Evolutionary conservation across 2,888 invertebrate genomes (phyloP).

Genomic region (Linyphia triangularis): DNA sequence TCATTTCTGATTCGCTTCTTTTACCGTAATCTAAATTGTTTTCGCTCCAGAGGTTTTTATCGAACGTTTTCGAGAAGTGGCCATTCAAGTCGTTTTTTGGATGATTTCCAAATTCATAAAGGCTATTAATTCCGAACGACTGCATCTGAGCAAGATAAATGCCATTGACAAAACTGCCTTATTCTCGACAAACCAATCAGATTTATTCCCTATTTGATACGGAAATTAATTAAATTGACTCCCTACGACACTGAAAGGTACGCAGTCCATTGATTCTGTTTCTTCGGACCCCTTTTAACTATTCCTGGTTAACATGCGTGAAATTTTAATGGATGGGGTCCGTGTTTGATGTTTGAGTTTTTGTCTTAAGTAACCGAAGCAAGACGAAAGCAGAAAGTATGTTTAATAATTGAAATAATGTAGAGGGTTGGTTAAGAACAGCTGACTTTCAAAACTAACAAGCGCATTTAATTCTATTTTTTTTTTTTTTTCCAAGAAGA

Average conservation of each 20-base stretch:
- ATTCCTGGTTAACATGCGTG: background rate
- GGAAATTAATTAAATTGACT: slow-evolving; percentile 3
- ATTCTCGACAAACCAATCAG: slow-evolving; percentile 29
- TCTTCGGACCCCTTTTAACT: background rate
- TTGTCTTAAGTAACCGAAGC: background rate
- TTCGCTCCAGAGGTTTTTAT: slow-evolving; percentile 55
- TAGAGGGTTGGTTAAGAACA: too few relatives aligned
- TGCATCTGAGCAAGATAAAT: slow-evolving; percentile 56
- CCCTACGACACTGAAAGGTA: too few relatives aligned
- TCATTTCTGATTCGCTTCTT: slow-evolving; percentile 52
- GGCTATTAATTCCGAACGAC: slow-evolving; percentile 44
- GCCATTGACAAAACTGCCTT: slow-evolving; percentile 42
- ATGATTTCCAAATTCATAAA: slow-evolving; percentile 49
- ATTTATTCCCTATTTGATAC: slow-evolving; percentile 13
- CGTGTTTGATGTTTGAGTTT: background rate
- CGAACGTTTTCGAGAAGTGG: slow-evolving; percentile 43
- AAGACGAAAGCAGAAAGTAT: too few relatives aligned
- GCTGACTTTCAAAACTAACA: too few relatives aligned
- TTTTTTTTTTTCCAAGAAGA: too few relatives aligned
- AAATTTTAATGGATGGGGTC: background rate
- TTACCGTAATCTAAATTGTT: slow-evolving; percentile 56
- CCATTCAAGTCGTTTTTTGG: slow-evolving; percentile 9
- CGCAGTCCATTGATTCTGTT: background rate
- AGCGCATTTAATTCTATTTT: too few relatives aligned
- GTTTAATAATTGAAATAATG: too few relatives aligned